Evolutionary conservation across 2,113 vertebrate species (phyloP), one percentile per base, ranked within the genome.

Genomic region (Eubucco bourcierii): DNA sequence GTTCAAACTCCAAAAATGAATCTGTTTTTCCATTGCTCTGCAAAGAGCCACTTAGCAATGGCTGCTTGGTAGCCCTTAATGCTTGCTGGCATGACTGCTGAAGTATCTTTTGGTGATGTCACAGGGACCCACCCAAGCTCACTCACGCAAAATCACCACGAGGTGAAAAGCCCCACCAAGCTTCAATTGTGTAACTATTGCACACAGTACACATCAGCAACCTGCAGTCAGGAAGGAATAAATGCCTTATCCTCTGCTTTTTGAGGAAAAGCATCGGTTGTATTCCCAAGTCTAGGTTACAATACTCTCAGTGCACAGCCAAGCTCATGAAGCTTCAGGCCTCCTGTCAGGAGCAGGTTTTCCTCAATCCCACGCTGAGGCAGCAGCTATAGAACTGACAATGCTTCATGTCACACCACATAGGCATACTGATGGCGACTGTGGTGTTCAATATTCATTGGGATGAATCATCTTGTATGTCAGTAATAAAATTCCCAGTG

Each of bases 311-410:
- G 13, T 0, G 2, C n/a, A 46, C 33, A 47, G 78, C n/a, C 71
- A 37, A 15, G 44, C n/a, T 64, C 61, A 9, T 1, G 3, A 1
- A 8, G 37, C 81, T 72, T 0, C 0, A 70, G n/a, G 31, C 14
- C 65, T 67, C 65, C 87, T 53, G 31, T 17, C 44, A 39, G 70
- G 50, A 76, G 7, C 66, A 39, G 71, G 50, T 3, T 61, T 46
- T 59, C 18, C 76, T 50, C 1, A 3, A 27, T 25, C 50, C 66
- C 34, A 66, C 37, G 6, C 29, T 56, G 68, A 20, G 1, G 7
- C 58, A 58, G 59, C 78, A 61, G 53, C 84, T 21, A 59, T 46
- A 70, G 71, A 80, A 66, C 41, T 7, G 52, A 65, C 60, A 63
- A 6, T 1, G 5, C 37, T 67, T 39, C 73, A 10, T 27, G 56